phyloP scores from a whole-genome alignment of 1,140 invertebrate species.

The Saccostrea glomerata region DNA sequence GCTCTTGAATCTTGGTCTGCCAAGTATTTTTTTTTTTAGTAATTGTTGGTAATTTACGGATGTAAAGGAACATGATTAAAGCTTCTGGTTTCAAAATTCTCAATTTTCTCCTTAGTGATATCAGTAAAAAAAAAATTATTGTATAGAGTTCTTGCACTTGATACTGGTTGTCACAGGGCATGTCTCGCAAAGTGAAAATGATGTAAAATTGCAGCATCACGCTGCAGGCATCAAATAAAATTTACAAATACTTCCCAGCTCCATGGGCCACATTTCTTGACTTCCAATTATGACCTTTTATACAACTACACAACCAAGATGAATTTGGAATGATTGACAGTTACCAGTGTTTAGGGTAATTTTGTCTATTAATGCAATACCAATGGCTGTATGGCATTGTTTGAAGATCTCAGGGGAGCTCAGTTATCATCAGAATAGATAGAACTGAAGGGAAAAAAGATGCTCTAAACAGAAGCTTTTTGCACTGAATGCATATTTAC shows the following conservation, averaged over 20 bases:
- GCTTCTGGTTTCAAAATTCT: neutral
- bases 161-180: neutral
- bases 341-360: conserved; percentile 36
- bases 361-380: conserved; percentile 23
- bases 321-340: conserved; percentile 31
- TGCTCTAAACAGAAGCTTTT: neutral
- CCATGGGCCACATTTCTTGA: conserved; percentile 21
- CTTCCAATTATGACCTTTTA: conserved; percentile 18
- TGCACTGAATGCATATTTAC: neutral
- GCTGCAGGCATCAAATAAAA: conserved; percentile 9
- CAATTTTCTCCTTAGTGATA: neutral
- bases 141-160: neutral
- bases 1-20: neutral
- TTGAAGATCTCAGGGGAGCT: neutral
- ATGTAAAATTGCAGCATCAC: neutral
- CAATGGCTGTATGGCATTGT: conserved; percentile 19
- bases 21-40: too few species aligned
- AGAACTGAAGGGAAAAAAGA: neutral
- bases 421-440: conserved; percentile 30
- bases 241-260: conserved; percentile 14
- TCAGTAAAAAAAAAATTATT: too few species aligned
- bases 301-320: conserved; percentile 31
- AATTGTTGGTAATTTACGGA: too few species aligned
- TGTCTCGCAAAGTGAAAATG: neutral
- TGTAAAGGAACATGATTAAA: too few species aligned